Base-by-base conservation (phyloP, 2,797 vertebrate species). In the Amblyraja radiata region DNA sequence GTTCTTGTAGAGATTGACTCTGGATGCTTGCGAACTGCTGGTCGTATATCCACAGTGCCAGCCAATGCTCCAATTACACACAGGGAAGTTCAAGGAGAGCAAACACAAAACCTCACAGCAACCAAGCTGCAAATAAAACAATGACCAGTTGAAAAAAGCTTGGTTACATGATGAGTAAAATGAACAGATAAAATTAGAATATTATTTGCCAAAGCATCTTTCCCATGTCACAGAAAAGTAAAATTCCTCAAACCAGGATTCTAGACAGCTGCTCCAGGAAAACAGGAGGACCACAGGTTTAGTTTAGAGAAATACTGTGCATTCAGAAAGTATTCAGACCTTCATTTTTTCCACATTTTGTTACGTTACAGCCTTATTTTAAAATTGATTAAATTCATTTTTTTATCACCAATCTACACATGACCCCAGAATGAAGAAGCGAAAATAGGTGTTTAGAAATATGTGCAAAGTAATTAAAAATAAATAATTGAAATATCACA, bases 101-200 rank as follows among this genome's bases (percentile, higher is more conserved):
- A 99, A 97, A 94, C 97, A 98, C 93, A 99, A 94, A 9, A 98
- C 99, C 96, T 99, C 99, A 94, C 98, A 99, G 96, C 98, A 99
- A 93, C 99, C 99, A 95, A 99, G 99, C 99, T 99, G 94, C 61
- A 94, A 93, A 93, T 73, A 1, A 77, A 32, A 54, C 36, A 74
- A 6, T 13, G 80, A n/a, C 28, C 13, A 36, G 28, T 77, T 93
- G 36, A 94, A 54, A 83, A 32, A 36, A n/a, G n/a, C 14, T 2
- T 63, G 16, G 63, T 68, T 36, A 65, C 8, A 18, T 63, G n/a
- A 25, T 61, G 61, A n/a, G 28, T 0, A 14, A 14, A 84, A 7
- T 32, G 61, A 16, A 32, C n/a, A 10, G 61, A 7, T 88, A 63
- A 8, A 16, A n/a, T 65, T 68, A 88, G 7, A 0, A 10, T 58